Conservation (phyloP, 2,113 vertebrate genomes). For the Oenanthe melanoleuca region DNA sequence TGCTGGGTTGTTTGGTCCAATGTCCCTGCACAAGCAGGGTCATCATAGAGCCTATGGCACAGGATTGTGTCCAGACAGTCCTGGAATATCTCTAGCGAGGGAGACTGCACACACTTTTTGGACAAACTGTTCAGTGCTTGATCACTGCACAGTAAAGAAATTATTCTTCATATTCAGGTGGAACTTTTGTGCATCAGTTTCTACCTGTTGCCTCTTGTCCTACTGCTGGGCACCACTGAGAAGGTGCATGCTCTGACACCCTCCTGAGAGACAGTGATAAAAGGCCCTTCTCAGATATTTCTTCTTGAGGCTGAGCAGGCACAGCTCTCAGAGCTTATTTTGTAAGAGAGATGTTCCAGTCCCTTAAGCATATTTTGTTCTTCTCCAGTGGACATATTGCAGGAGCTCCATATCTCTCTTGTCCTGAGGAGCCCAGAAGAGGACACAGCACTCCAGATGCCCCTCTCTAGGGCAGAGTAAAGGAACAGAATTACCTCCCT, state of each 20-base stretch:
- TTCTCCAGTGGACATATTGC: neutral
- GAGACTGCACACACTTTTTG: neutral
- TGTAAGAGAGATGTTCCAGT: neutral
- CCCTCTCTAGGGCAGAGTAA: neutral
- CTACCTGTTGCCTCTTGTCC: neutral
- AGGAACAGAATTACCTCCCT: neutral
- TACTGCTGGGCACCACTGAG: neutral
- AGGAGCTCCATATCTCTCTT: neutral
- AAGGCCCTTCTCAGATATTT: too few species aligned
- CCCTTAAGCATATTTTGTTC: neutral
- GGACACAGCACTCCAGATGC: neutral
- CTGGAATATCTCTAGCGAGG: neutral
- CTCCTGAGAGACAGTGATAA: neutral
- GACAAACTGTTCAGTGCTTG: neutral
- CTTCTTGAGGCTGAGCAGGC: neutral
- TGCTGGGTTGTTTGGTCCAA: neutral
- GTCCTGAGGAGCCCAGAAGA: neutral
- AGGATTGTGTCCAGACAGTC: neutral
- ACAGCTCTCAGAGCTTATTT: neutral
- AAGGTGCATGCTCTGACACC: neutral
- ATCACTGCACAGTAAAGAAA: neutral
- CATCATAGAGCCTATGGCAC: neutral
- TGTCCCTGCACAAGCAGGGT: neutral
- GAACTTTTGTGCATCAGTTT: neutral
- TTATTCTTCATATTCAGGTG: neutral